Evolutionary conservation across 2,797 vertebrate species (phyloP).

Genomic region (Pyrocephalus nanus): DNA sequence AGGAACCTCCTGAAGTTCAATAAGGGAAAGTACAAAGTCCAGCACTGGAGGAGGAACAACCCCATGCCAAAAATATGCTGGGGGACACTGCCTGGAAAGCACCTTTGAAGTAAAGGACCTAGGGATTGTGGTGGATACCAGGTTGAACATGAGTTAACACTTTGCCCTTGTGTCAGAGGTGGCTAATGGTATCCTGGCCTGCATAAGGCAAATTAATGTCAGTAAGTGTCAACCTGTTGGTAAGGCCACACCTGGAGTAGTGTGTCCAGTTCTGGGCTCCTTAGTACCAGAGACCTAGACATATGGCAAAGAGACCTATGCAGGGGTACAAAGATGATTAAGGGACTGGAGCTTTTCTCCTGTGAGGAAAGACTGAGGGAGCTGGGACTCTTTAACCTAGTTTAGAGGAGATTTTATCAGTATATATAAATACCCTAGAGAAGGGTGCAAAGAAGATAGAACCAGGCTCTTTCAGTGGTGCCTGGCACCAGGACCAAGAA

Average conservation of each 20-base stretch:
- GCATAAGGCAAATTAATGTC: not conserved
- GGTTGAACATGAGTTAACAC: not conserved
- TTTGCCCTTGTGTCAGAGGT: not conserved
- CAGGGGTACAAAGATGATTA: not conserved
- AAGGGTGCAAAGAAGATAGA: not conserved
- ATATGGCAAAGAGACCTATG: not conserved
- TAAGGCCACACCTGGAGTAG: not conserved
- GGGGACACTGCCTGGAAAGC: not conserved
- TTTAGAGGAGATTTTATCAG: not conserved
- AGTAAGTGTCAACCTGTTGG: not conserved
- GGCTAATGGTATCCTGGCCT: not conserved
- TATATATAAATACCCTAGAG: not conserved
- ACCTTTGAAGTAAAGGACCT: not conserved
- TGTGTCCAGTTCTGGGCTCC: not conserved
- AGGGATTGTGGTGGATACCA: fast-evolving
- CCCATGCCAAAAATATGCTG: not conserved
- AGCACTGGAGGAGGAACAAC: not conserved
- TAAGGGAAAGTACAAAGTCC: not conserved
- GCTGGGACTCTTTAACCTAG: not conserved
- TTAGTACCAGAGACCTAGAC: not conserved
- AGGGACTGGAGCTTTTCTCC: not conserved
- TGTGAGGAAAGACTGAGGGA: not conserved
- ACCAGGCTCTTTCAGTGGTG: not conserved
- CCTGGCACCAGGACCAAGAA: not conserved
- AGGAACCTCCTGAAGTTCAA: not conserved